Conservation (phyloP, 1,140 invertebrate genomes). For the Neoseiulus cucumeris region DNA sequence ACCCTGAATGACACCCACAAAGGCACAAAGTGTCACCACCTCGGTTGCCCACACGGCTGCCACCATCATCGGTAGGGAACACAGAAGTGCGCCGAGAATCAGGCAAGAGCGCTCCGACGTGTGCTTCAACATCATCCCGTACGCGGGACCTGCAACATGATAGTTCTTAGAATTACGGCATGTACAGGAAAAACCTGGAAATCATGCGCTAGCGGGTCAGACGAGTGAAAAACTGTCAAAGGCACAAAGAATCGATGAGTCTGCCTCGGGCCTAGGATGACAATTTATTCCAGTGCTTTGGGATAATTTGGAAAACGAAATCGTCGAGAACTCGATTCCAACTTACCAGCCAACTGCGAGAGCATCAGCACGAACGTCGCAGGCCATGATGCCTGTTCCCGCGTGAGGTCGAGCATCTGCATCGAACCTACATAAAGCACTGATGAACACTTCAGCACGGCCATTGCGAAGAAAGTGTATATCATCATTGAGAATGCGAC, state of each 20-base stretch:
- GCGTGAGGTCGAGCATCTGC: neutral
- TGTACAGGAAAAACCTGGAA: no score
- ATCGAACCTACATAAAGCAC: constrained; percentile 2
- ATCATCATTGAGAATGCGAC: neutral
- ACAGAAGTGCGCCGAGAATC: neutral
- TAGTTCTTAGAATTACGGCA: no score
- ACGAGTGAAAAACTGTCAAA: no score
- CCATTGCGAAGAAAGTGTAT: neutral
- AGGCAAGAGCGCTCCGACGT: neutral
- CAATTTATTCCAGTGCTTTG: no score
- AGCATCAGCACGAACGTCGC: neutral
- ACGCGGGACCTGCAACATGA: neutral
- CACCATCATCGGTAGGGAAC: neutral
- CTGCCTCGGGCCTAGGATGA: no score
- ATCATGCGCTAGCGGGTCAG: no score
- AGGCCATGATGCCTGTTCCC: neutral
- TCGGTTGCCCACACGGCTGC: neutral
- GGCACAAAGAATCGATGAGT: no score
- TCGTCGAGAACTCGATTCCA: neutral
- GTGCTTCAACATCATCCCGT: neutral
- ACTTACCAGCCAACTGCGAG: neutral
- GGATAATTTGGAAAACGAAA: no score
- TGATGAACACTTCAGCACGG: neutral
- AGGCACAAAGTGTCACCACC: neutral
- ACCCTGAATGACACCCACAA: neutral